Evolutionary conservation across 2,797 vertebrate species (phyloP), one percentile per base, ranked within the genome.

Genomic region (Cuculus canorus): DNA sequence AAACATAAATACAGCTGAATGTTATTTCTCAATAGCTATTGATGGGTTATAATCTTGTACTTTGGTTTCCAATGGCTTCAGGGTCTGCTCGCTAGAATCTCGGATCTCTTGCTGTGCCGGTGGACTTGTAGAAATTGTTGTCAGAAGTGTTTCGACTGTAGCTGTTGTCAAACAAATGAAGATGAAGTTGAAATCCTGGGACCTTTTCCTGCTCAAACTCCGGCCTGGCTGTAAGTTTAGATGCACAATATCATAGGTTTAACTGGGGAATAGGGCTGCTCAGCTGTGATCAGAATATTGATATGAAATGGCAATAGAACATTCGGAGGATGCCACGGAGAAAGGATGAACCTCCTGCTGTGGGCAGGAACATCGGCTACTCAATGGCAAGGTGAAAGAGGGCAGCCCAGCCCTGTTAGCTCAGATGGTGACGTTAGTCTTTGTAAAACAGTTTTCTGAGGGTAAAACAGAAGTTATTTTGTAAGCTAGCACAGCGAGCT

Each of bases 171-270:
- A 75, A 97, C 98, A 9, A 98, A 96, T 16, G 98, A 99, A 88
- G 98, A 99, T 92, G 99, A 99, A 97, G 98, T 99, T 95, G 98
- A 99, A 96, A 99, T 99, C 88, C 96, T 99, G 96, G 99, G 99
- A 88, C 98, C 99, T 84, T 99, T 99, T 91, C 99, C 99, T 70
- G 98, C 98, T 72, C 99, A 98, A 95, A 98, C 98, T 32, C 98
- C 98, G 50, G 98, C 98, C 73, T 99, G 98, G 98, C 97, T 99
- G 98, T 99, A 97, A 99, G 98, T 98, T 90, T 60, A 79, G 92
- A 60, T 71, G 88, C 37, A 54, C 3, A 0, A 13, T 82, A 86
- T 82, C 33, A 43, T 66, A 17, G 82, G 33, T 70, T 48, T 73
- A 28, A 23, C 28, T 16, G 41, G 83, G 71, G 76, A 63, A 35